Evolutionary conservation across 2,888 invertebrate species (phyloP).

Genomic region (Subacronicta megacephala): DNA sequence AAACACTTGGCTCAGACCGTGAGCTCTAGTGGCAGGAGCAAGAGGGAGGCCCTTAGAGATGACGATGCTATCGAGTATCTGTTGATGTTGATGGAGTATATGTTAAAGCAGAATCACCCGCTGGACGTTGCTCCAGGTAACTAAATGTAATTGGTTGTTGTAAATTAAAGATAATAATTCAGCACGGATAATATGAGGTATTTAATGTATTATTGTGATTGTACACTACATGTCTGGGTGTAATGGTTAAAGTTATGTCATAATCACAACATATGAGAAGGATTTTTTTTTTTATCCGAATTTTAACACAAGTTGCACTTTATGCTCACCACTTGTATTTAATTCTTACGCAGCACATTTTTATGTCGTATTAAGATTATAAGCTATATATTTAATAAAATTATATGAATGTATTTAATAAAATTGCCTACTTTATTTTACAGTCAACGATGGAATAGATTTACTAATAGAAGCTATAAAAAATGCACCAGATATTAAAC

Average conservation of each 20-base stretch:
- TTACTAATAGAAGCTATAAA: slow-evolving; percentile 79
- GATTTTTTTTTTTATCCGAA: too few relatives aligned
- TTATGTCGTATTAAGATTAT: too few relatives aligned
- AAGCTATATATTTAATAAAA: too few relatives aligned
- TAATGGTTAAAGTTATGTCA: too few relatives aligned
- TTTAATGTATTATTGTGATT: too few relatives aligned
- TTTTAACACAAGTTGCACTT: too few relatives aligned
- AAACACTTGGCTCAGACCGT: slow-evolving; percentile 68
- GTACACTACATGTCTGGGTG: too few relatives aligned
- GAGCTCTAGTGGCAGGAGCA: slow-evolving; percentile 61
- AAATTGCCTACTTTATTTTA: slow-evolving; percentile 44
- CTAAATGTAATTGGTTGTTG: not conserved
- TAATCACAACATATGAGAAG: too few relatives aligned
- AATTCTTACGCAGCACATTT: too few relatives aligned
- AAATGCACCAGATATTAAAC: slow-evolving; percentile 78
- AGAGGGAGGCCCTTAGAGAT: slow-evolving; percentile 65
- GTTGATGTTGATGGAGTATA: slow-evolving; percentile 77
- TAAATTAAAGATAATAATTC: not conserved
- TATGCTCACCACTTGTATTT: too few relatives aligned
- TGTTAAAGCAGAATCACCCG: slow-evolving; percentile 72
- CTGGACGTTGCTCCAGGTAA: slow-evolving; percentile 70
- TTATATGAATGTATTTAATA: too few relatives aligned
- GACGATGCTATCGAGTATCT: slow-evolving; percentile 76
- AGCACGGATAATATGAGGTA: too few relatives aligned
- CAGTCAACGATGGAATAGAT: slow-evolving; percentile 81